Conservation (phyloP, 1,140 invertebrate genomes). For the Pseudomyrmex sp. region DNA sequence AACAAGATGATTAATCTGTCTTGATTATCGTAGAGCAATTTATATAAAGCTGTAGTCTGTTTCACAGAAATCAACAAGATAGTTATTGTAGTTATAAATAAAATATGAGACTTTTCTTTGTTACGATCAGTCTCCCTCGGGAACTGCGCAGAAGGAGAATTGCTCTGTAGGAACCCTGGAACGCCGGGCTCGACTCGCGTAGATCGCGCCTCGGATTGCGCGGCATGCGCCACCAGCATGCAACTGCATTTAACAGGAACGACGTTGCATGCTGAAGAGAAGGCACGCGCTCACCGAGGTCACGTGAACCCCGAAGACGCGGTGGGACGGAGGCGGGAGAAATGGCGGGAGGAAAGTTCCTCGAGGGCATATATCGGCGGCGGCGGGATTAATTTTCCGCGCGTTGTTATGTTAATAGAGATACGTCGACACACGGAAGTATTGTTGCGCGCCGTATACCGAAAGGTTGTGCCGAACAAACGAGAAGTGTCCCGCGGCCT, state of each 20-base stretch:
- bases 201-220: slow-evolving; percentile 13
- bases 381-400: slow-evolving; percentile 73
- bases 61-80: not conserved
- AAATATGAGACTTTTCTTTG: no score
- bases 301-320: slow-evolving; percentile 67
- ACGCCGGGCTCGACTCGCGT: not conserved
- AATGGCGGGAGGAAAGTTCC: slow-evolving; percentile 67
- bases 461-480: slow-evolving; percentile 61
- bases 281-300: slow-evolving; percentile 72
- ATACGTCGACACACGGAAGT: slow-evolving; percentile 78
- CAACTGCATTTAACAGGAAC: slow-evolving; percentile 40
- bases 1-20: slow-evolving; percentile 25
- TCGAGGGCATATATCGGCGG: slow-evolving; percentile 2
- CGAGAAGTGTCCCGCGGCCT: slow-evolving; percentile 56
- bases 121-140: not conserved
- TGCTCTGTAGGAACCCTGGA: slow-evolving; percentile 11
- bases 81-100: no score
- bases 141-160: slow-evolving; percentile 15
- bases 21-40: slow-evolving; percentile 1
- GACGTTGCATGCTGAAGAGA: slow-evolving; percentile 48
- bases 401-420: slow-evolving; percentile 78
- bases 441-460: slow-evolving; percentile 42
- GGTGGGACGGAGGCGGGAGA: slow-evolving; percentile 33
- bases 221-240: slow-evolving; percentile 52
- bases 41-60: not conserved